Evolutionary conservation across 2,113 vertebrate genomes (phyloP), one percentile per base, ranked within the genome.

Genomic region (Bufo gargarizans): DNA sequence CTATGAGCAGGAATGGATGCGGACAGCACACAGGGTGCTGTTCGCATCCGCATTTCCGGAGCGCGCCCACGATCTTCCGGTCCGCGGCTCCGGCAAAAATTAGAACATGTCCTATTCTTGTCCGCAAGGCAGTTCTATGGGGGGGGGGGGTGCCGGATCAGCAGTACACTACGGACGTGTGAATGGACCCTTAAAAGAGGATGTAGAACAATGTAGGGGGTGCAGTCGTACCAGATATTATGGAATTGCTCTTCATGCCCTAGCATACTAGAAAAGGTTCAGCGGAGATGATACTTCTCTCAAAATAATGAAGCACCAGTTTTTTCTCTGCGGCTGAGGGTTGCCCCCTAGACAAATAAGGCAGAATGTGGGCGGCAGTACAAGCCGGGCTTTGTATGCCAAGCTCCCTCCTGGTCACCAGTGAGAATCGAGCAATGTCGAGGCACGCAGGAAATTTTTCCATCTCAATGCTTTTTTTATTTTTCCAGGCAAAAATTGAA

Each of bases 381-480:
- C 69, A 88, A 63, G 55, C 55, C 14, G 19, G 8, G 69, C 86
- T 59, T 88, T 82, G 65, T 88, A 87, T 80, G 76, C n/a, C n/a
- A 87, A 56, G 63, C 13, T 71, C 61, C 71, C 17, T 0, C 33
- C 9, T 61, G 67, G 43, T 74, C 33, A n/a, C 69, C 43, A 47
- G 67, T 47, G 4, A 33, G 65, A 58, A 45, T 22, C 33, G 6
- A 17, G 63, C 9, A 17, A 3, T 81, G 86, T 49, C 86, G 14
- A 22, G 17, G n/a, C 67, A 82, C 22, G 6, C 50, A 49, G 67
- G 50, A 72, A 69, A 56, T 53, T 80, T 86, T 79, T 67, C 85
- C 59, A 67, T n/a, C 76, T 78, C 47, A 17, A 6, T 9, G 49
- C 16, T 69, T 17, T 47, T 55, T 33, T 50, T 65, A 14, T 19